Percentiles rank a stretch among this genome's conserved stretches.
Conservation (phyloP, 2,797 vertebrate species). For the Salmo trutta region DNA sequence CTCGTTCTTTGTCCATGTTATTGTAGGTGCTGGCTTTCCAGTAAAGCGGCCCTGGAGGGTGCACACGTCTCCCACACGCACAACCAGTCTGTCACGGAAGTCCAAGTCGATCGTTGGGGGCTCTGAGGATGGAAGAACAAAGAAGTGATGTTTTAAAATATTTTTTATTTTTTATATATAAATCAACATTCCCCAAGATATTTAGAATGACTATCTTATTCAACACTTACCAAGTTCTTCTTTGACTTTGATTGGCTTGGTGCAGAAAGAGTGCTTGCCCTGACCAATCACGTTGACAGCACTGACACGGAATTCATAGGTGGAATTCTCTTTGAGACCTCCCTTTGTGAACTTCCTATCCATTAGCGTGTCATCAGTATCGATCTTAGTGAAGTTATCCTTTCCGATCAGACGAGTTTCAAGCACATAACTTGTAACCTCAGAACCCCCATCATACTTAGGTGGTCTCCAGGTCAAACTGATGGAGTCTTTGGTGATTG, state of each 20-base stretch:
- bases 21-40: conserved; percentile 87
- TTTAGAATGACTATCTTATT: neutral
- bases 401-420: conserved; percentile 92
- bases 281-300: conserved; percentile 93
- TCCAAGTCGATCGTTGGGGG: conserved; percentile 91
- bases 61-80: conserved; percentile 92
- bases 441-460: conserved; percentile 93
- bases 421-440: conserved; percentile 89
- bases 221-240: conserved; percentile 88
- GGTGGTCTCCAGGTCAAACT: conserved; percentile 92
- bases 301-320: conserved; percentile 93
- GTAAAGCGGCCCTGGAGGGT: conserved; percentile 84
- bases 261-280: conserved; percentile 93
- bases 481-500: conserved; percentile 88
- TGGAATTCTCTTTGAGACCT: conserved; percentile 90
- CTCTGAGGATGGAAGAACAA: conserved; percentile 70
- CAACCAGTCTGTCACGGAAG: conserved; percentile 88
- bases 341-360: conserved; percentile 86
- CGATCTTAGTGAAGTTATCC: conserved; percentile 85
- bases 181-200: neutral
- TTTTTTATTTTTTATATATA: neutral
- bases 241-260: conserved; percentile 96
- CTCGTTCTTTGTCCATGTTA: conserved; percentile 91
- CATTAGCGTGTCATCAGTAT: conserved; percentile 87
- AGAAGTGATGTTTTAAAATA: conserved; percentile 5